Evolutionary conservation across 92 coral and sea anemone species (phyloP), one percentile per base, ranked within the genome.

Genomic region (Phymanthus crucifer): DNA sequence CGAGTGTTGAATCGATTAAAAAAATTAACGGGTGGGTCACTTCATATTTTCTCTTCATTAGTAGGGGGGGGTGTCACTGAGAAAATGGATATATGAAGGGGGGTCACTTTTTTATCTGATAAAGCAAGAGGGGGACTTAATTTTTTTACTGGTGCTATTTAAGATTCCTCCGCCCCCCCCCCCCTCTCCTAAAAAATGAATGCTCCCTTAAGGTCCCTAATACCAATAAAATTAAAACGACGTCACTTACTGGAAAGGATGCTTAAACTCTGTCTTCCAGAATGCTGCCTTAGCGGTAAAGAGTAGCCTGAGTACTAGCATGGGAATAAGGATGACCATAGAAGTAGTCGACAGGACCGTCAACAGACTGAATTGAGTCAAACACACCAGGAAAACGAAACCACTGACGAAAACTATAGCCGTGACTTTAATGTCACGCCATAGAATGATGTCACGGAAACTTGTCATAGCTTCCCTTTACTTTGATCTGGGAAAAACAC

Each of bases 351-450:
- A 85, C 33, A 93, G 3, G 32, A 95, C 98, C 58, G 96, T 95
- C 82, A 93, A 88, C 70, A 95, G 91, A 83, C 91, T 93, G 76
- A 93, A 95, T 88, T 95, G 98, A 81, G 97, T 93, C 87, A 95
- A 76, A 67, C 99, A 91, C 10, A 91, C 89, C 72, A 95, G 79
- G 35, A 95, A 88, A 40, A 87, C 84, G 38, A 93, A 87, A 29
- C 93, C 86, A 81, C 94, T 83, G 77, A 90, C 91, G 77, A 94
- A 93, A 32, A 93, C 93, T 29, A 92, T 83, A 13, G 85, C 91
- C 33, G 98, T 89, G 74, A 90, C 91, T 84, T 85, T 95, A 46
- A 93, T 75, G 75, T 95, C 99, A 73, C 87, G 96, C 99, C 99
- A 95, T 78, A 93, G 83, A 52, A 95, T 79, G 31, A 95, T 91